A percentile compares a stretch with the other conserved stretches of the same genome.
phyloP scores from a whole-genome alignment of 1,140 invertebrate species.

The Tetragnatha versicolor region DNA sequence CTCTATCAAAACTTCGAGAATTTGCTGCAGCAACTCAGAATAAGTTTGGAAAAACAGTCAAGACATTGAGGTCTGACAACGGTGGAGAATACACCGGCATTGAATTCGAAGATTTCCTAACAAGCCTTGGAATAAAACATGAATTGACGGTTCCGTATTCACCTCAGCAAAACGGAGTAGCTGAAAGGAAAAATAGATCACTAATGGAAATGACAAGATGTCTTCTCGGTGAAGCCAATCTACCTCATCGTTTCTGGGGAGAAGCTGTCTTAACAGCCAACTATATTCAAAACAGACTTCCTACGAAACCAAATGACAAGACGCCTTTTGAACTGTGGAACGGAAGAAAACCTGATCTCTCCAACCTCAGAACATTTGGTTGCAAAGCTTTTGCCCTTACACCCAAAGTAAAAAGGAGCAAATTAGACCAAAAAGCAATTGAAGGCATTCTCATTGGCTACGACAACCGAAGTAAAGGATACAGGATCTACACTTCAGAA shows the following conservation, averaged over 20 bases:
- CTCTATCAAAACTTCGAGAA: background rate
- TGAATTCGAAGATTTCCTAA: slow-evolving; percentile 50
- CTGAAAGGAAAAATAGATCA: slow-evolving; percentile 65
- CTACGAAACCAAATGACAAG: no score
- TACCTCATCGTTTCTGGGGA: no score
- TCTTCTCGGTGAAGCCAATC: slow-evolving; percentile 61
- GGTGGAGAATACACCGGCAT: no score
- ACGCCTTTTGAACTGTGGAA: no score
- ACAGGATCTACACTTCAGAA: background rate
- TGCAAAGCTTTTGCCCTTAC: no score
- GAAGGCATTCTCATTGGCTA: slow-evolving; percentile 41
- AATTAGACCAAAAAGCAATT: slow-evolving; percentile 31
- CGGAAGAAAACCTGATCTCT: no score
- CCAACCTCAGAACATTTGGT: no score
- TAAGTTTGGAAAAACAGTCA: background rate
- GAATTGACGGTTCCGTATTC: slow-evolving; percentile 65
- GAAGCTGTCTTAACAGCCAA: slow-evolving; percentile 64
- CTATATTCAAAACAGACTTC: slow-evolving; percentile 65
- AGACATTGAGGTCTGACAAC: slow-evolving; percentile 26
- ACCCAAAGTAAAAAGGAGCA: background rate
- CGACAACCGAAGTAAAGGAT: slow-evolving; percentile 7
- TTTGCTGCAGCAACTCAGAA: background rate
- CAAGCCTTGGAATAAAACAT: slow-evolving; percentile 64
- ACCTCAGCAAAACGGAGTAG: slow-evolving; percentile 67
- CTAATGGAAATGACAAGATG: slow-evolving; percentile 64